phyloP scores from a whole-genome alignment of 2,797 vertebrate species.

The Oryzias dopingdopingensis region DNA sequence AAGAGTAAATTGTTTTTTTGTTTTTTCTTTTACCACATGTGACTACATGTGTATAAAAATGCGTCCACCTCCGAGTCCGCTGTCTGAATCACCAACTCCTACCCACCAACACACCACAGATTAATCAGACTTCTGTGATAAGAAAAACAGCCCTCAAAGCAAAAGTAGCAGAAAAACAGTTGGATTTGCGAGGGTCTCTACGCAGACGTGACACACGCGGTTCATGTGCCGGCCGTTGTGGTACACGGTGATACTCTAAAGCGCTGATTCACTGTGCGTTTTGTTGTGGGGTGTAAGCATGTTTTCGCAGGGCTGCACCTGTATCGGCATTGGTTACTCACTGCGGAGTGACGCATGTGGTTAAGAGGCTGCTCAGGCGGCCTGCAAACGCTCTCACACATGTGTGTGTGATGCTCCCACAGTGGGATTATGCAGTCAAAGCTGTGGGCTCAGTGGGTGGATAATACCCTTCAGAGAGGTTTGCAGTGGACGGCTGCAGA shows the following conservation, averaged over 20 bases:
- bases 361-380: conserved; percentile 38
- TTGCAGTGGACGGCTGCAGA: conserved; percentile 19
- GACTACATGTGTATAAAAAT: conserved; percentile 9
- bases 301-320: conserved; percentile 29
- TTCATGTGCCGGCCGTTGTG: neutral
- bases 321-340: conserved; percentile 43
- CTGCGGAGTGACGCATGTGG: conserved; percentile 51
- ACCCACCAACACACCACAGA: neutral
- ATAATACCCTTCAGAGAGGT: conserved; percentile 61
- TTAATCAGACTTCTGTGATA: conserved; percentile 13
- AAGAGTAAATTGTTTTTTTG: neutral
- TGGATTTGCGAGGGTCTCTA: conserved; percentile 3
- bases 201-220: conserved; percentile 8
- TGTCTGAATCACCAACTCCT: conserved; percentile 32
- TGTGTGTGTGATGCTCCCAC: conserved; percentile 36
- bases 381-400: conserved; percentile 28
- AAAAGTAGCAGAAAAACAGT: conserved; percentile 22
- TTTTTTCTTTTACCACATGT: neutral
- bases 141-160: conserved; percentile 7
- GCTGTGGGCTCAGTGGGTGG: conserved; percentile 51
- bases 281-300: conserved; percentile 17
- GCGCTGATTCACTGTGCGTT: conserved; percentile 30
- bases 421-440: conserved; percentile 57
- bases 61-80: conserved; percentile 8
- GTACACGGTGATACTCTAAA: conserved; percentile 4